Evolutionary conservation across 2,797 vertebrate species (phyloP), one percentile per base, ranked within the genome.

Genomic region (Channa striata): DNA sequence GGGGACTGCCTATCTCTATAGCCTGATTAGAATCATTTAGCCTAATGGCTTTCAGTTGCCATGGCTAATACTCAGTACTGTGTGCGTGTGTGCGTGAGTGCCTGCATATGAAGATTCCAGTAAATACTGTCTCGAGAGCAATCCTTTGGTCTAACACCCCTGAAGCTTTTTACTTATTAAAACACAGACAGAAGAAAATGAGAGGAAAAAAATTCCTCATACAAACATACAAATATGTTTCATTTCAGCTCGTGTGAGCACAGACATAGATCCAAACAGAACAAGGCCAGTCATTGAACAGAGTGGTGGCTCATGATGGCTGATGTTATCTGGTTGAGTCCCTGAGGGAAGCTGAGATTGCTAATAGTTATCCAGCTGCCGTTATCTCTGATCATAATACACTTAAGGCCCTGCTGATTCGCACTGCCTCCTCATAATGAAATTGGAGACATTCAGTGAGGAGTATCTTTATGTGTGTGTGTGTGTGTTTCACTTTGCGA

Each of bases 311-410:
- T 77, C 75, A 37, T 67, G 42, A 72, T 71, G 25, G 50, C 65
- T 76, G 59, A 60, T 75, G 78, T 74, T 80, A 82, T 80, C 68
- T 63, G 64, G n/a, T 49, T 25, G 20, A 60, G 69, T 82, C 68
- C 74, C 75, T 58, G 46, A 69, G 77, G 75, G 64, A 73, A 74
- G 66, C 53, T 58, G 60, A 72, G 64, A 77, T 84, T 66, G 74
- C 64, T 73, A 50, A 68, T 66, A 72, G 70, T 83, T 77, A 70
- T 81, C 64, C 48, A 61, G 54, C 63, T 59, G 57, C 68, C 25
- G 40, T 73, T 77, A 68, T 81, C 77, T 66, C 77, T 74, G 68
- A 84, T 84, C 72, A 68, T 51, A 74, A 80, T 76, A 68, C 68
- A 73, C 77, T 82, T 54, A 70, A 43, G 25, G 59, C 49, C 70